A percentile compares a stretch with the other conserved stretches of the same genome.
Conservation (phyloP, 2,888 invertebrate genomes). For the Drosophila meridionalis region DNA sequence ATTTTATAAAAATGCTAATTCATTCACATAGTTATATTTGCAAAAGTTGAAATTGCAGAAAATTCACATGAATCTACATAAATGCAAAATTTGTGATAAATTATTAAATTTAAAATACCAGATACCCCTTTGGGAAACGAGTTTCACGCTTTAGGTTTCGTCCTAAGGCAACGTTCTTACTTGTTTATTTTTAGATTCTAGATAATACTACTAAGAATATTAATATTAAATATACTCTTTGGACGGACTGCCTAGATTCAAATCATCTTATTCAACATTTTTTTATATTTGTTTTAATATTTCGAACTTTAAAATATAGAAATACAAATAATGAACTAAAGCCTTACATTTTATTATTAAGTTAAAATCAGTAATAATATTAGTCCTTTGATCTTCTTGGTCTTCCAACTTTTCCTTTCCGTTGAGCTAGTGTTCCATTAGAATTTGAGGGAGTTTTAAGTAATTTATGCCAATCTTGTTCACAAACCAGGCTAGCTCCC, state of each 20-base stretch:
- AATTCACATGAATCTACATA: too few species aligned
- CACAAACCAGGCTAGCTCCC: slow-evolving; percentile 95
- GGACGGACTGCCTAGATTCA: neutral
- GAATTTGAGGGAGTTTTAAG: slow-evolving; percentile 89
- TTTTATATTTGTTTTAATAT: slow-evolving; percentile 72
- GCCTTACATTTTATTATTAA: slow-evolving; percentile 69
- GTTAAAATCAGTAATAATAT: slow-evolving; percentile 82
- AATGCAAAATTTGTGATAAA: too few species aligned
- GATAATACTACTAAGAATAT: neutral
- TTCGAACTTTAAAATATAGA: slow-evolving; percentile 74
- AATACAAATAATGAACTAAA: slow-evolving; percentile 75
- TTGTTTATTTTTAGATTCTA: too few species aligned
- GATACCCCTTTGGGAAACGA: too few species aligned
- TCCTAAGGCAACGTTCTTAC: too few species aligned
- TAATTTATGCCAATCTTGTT: slow-evolving; percentile 97
- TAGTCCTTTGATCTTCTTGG: slow-evolving; percentile 96
- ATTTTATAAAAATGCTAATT: too few species aligned
- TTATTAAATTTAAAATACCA: too few species aligned
- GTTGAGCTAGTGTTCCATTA: slow-evolving; percentile 88
- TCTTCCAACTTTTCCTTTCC: slow-evolving; percentile 94
- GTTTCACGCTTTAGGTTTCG: too few species aligned
- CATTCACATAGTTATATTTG: too few species aligned
- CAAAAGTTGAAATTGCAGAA: too few species aligned
- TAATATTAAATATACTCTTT: neutral
- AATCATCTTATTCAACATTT: neutral